These are phyloP conservation scores for Scaptomyza flava DNA, from an alignment of 2,888 invertebrate species.

Conservation along the genomic window DNA sequence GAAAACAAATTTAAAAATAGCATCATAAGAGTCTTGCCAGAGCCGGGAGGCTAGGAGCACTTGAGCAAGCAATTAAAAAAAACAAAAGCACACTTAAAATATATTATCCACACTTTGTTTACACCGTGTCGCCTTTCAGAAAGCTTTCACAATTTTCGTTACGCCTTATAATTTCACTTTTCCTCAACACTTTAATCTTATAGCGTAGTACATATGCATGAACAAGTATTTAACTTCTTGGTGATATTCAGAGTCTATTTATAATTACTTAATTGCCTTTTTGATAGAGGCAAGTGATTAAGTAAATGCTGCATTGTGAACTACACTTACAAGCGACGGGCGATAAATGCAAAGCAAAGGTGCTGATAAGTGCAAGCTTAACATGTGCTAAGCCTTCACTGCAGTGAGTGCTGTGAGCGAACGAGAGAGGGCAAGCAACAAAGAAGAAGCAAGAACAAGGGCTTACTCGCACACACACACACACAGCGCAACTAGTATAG, in stretches of 20 bases:
- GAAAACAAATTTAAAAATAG: slow-evolving; percentile 6
- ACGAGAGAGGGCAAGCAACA: slow-evolving; percentile 3
- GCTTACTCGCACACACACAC: slow-evolving; percentile 4
- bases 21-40: neutral
- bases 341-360: slow-evolving; percentile 43
- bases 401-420: slow-evolving; percentile 1
- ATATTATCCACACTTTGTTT: slow-evolving; percentile 52
- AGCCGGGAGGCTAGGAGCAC: neutral
- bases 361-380: slow-evolving; percentile 42
- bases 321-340: slow-evolving; percentile 28
- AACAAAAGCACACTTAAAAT: slow-evolving; percentile 8
- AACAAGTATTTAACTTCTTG: slow-evolving; percentile 27
- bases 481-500: slow-evolving; percentile 43
- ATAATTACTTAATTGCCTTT: slow-evolving; percentile 44
- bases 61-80: slow-evolving; percentile 3
- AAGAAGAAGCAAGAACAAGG: slow-evolving; percentile 18
- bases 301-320: slow-evolving; percentile 20
- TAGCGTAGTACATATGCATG: slow-evolving; percentile 13
- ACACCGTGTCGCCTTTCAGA: slow-evolving; percentile 27
- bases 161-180: slow-evolving; percentile 38
- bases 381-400: slow-evolving; percentile 26
- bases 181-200: slow-evolving; percentile 16
- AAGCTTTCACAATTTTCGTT: slow-evolving; percentile 54
- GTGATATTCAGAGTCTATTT: slow-evolving; percentile 41
- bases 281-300: slow-evolving; percentile 33